Conservation (phyloP, 1,140 invertebrate species). For the Drosophila subpulchrella region DNA sequence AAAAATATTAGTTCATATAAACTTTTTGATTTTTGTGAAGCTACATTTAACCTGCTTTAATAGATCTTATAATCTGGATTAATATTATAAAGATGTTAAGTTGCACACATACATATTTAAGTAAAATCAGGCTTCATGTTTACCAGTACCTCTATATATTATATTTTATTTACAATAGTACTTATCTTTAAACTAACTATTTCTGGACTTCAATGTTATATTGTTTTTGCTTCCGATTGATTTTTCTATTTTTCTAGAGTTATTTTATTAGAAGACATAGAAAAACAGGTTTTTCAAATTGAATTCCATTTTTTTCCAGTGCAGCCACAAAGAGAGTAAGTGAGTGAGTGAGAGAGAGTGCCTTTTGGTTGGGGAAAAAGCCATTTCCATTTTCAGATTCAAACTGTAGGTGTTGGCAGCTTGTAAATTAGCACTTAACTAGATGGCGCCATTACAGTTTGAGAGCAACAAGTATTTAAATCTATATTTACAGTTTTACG, state of each 20-base stretch:
- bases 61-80: too few species aligned
- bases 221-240: too few species aligned
- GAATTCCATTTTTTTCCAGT: background rate
- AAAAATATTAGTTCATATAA: background rate
- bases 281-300: background rate
- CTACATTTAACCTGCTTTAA: background rate
- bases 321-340: background rate
- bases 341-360: background rate
- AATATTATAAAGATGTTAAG: too few species aligned
- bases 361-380: background rate
- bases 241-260: too few species aligned
- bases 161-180: too few species aligned
- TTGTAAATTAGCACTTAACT: constrained; percentile 35
- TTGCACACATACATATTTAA: too few species aligned
- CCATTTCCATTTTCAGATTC: constrained; percentile 13
- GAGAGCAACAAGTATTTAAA: constrained; percentile 3
- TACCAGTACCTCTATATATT: too few species aligned
- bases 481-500: constrained; percentile 5
- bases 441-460: constrained; percentile 21
- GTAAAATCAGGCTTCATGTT: too few species aligned
- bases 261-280: too few species aligned
- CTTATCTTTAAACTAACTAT: too few species aligned
- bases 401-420: constrained; percentile 30
- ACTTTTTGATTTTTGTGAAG: too few species aligned
- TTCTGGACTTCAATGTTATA: too few species aligned